phyloP scores from a whole-genome alignment of 2,113 vertebrate species.

The Pelecanoides urinatrix region DNA sequence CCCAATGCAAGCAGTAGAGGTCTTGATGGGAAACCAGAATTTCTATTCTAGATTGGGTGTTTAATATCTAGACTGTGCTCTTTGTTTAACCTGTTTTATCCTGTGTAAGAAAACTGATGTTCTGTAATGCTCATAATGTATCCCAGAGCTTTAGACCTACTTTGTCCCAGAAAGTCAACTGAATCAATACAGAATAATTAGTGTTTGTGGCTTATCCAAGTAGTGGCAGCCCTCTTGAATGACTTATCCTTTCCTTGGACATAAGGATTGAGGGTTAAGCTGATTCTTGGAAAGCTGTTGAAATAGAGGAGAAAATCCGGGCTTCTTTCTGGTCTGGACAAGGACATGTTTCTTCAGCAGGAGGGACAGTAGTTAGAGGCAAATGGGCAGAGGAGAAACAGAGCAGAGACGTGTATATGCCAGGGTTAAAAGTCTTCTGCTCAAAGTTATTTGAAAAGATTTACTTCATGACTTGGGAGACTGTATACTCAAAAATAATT shows the following conservation, averaged over 20 bases:
- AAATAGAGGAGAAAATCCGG: background rate
- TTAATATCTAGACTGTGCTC: background rate
- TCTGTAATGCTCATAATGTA: background rate
- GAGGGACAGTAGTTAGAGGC: background rate
- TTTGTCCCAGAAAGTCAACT: slow-evolving; percentile 24
- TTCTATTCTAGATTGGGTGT: background rate
- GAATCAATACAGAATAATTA: slow-evolving; percentile 41
- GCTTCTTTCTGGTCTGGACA: background rate
- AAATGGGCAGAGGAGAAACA: background rate
- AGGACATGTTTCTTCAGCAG: background rate
- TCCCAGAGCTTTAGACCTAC: slow-evolving; percentile 1
- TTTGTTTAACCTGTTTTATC: background rate
- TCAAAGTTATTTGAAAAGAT: background rate
- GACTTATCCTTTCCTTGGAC: too few relatives aligned
- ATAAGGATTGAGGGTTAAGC: background rate
- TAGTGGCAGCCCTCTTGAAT: background rate
- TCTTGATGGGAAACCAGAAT: background rate
- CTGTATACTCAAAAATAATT: background rate
- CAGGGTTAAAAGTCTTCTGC: background rate
- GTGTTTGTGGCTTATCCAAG: slow-evolving; percentile 5
- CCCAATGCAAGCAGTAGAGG: background rate
- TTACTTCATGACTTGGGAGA: background rate
- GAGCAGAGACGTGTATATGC: background rate
- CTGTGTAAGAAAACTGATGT: background rate
- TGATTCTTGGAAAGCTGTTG: background rate